Base-by-base conservation (phyloP, 37 sponge, comb jelly and placozoan genomes). In the Spongilla lacustris region DNA sequence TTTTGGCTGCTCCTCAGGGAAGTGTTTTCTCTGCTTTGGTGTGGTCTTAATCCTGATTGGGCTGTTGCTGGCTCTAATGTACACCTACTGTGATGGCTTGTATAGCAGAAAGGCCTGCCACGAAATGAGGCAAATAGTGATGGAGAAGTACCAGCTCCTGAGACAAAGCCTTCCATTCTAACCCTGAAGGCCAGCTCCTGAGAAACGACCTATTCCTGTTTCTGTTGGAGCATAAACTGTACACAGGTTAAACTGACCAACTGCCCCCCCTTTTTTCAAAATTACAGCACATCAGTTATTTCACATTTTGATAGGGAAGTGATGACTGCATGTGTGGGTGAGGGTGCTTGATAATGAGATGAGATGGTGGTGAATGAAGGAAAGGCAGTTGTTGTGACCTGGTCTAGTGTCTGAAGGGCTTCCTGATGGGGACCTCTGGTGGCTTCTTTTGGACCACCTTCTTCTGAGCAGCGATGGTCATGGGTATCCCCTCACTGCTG, bases 381-480 rank as follows among this genome's bases (percentile, higher is more conserved):
- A 46, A 8, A 46, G 46, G 46, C 4, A 8, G 8, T 46, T 46
- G 46, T 13, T 58, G 19, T 58, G 58, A 58, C 58, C 12, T 17
- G 58, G 58, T 58, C n/a, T 17, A 58, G 58, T 58, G 58, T 17
- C 58, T 58, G 58, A 58, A 58, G 12, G 58, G n/a, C n/a, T n/a
- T 1, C 11, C 58, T 58, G 58, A 58, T 17, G 11, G 4, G 58
- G 58, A 58, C 58, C 1, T 58, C 58, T 58, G 58, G 58, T 58
- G 58, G 58, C 35, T 88, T 83, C 66, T 82, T 88, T 34, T 75
- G 26, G 33, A 82, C 83, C 41, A 85, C 78, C 66, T 86, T 86
- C 71, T 86, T 69, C 71, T 86, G 71, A 23, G 83, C 82, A n/a
- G 91, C 46, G 23, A 86, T 70, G 66, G 91, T 86, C 83, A 82